A percentile compares a stretch with the other conserved stretches of the same genome.
Evolutionary conservation across 2,113 vertebrate genomes (phyloP).

Genomic region (Ceyx cyanopectus): DNA sequence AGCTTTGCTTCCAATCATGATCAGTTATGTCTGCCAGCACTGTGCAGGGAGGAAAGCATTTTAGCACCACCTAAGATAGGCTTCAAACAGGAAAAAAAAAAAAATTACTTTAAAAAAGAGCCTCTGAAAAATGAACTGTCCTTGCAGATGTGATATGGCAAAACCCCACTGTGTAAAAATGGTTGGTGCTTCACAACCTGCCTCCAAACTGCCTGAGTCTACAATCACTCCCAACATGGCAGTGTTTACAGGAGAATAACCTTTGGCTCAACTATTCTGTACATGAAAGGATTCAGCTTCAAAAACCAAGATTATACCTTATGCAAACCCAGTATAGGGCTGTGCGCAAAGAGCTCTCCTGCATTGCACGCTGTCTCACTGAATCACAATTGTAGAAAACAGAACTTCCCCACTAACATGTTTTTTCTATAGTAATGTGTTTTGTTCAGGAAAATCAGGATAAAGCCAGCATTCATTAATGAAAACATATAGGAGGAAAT

Average conservation of each 20-base stretch:
- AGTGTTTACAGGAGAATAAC: neutral
- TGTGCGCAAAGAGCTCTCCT: neutral
- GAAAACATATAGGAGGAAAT: neutral
- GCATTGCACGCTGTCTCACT: neutral
- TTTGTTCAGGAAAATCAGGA: neutral
- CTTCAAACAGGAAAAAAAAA: neutral
- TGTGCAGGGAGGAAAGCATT: neutral
- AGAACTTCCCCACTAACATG: neutral
- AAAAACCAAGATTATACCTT: neutral
- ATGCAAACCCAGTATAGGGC: neutral
- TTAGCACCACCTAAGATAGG: neutral
- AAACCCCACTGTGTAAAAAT: neutral
- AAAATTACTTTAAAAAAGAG: neutral
- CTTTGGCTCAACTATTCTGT: neutral
- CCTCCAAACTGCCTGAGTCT: neutral
- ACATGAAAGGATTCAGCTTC: neutral
- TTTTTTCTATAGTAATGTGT: neutral
- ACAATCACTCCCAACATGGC: accelerated
- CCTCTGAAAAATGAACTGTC: neutral
- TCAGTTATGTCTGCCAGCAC: neutral
- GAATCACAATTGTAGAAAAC: accelerated
- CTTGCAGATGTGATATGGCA: neutral
- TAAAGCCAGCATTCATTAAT: neutral
- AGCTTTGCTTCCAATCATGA: neutral
- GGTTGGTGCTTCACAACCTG: neutral